These are phyloP conservation scores for Xestia rhomboidea DNA, from an alignment of 2,888 invertebrate genomes.

Conservation along the genomic window DNA sequence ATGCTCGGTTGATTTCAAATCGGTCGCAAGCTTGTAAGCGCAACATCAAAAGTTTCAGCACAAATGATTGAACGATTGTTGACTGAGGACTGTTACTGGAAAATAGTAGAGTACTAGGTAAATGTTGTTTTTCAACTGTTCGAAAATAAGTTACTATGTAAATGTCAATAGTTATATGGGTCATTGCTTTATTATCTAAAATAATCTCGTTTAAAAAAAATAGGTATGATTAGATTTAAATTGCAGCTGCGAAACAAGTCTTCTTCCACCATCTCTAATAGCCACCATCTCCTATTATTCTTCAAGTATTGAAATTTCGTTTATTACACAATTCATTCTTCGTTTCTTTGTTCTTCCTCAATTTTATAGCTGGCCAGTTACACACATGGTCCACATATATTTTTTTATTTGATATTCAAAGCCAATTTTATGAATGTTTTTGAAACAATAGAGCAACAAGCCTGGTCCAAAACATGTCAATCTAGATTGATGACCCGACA, in stretches of 20 bases:
- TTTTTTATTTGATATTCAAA: neutral
- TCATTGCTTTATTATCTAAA: neutral
- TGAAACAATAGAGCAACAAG: slow-evolving; percentile 65
- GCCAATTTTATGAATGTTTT: slow-evolving; percentile 49
- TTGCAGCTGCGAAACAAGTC: neutral
- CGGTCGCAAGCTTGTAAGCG: slow-evolving; percentile 22
- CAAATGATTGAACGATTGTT: slow-evolving; percentile 52
- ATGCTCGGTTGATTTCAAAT: slow-evolving; percentile 43
- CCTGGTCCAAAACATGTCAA: slow-evolving; percentile 80
- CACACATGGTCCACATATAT: slow-evolving; percentile 1
- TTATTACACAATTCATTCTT: neutral
- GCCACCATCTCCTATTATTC: neutral
- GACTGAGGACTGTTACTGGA: slow-evolving; percentile 49
- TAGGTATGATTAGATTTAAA: neutral
- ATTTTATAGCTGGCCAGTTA: neutral
- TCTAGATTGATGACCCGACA: slow-evolving; percentile 83
- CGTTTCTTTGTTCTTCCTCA: neutral
- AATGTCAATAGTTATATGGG: neutral
- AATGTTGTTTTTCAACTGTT: slow-evolving; percentile 16
- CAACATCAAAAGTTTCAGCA: slow-evolving; percentile 56
- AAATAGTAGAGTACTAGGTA: slow-evolving; percentile 34
- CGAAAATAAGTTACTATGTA: slow-evolving; percentile 32
- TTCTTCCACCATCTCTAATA: too few relatives aligned
- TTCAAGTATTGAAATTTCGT: neutral
- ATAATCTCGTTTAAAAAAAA: neutral